Conservation (phyloP, 1,140 invertebrate genomes). For the Branchinecta lindahli region DNA sequence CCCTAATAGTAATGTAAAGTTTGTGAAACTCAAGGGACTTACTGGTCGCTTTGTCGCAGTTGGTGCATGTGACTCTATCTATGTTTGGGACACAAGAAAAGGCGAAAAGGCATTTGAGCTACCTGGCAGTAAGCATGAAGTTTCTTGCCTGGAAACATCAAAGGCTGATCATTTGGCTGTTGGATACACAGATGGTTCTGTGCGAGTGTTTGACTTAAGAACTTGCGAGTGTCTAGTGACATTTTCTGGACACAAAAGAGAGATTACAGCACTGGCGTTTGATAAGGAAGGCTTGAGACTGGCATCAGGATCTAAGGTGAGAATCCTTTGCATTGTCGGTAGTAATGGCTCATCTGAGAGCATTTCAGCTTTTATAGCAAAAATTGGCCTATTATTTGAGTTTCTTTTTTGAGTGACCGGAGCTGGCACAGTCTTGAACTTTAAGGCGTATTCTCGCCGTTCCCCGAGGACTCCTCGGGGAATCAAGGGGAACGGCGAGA, state of each 20-base stretch:
- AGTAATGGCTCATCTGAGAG: no score
- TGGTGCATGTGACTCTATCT: constrained; percentile 78
- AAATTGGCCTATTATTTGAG: no score
- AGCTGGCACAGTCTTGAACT: no score
- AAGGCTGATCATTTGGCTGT: constrained; percentile 62
- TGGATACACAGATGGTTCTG: constrained; percentile 76
- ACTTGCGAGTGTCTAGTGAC: constrained; percentile 52
- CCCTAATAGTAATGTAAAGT: constrained; percentile 54
- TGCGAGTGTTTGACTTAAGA: constrained; percentile 59
- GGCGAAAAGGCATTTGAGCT: constrained; percentile 61
- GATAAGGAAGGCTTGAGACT: constrained; percentile 60
- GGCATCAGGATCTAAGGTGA: constrained; percentile 70
- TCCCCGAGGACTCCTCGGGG: no score
- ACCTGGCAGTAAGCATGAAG: constrained; percentile 56
- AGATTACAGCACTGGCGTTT: constrained; percentile 64
- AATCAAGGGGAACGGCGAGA: no score
- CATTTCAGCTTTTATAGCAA: no score
- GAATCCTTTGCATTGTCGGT: not conserved
- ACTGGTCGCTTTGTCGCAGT: constrained; percentile 68
- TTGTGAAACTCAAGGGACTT: constrained; percentile 53
- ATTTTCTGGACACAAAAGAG: constrained; percentile 68
- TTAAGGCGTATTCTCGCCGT: no score
- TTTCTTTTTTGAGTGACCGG: no score
- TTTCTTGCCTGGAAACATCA: constrained; percentile 50
- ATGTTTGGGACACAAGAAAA: constrained; percentile 82